Evolutionary conservation across 2,797 vertebrate genomes (phyloP), one percentile per base, ranked within the genome.

Genomic region (Gymnothorax reevesii): DNA sequence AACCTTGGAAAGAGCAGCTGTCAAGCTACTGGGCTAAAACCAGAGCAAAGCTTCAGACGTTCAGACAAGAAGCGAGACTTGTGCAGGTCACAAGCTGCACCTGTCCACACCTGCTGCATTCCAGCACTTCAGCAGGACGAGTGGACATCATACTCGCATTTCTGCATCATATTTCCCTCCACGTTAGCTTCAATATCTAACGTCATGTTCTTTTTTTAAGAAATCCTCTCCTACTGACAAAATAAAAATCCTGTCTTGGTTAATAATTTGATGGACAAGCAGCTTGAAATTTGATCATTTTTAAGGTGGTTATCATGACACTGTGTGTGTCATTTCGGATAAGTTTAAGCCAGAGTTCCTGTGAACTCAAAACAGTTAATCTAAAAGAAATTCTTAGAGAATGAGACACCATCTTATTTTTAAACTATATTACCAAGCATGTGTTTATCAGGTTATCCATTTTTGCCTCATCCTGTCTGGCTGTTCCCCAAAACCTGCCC

Each of bases 1-100:
- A 93, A 93, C 92, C 83, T 90, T 89, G 87, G 87, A 77, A 85
- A 60, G 85, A 85, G 88, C 94, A 95, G 94, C 93, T 95, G 94
- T 92, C 84, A 77, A 86, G 87, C 85, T 85, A 54, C 86, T n/a
- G 86, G 59, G 89, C 91, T 93, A 92, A 92, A 92, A 92, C 89
- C 93, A 88, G 91, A 90, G 91, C 89, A 91, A 91, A 92, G 88
- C 84, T 86, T 87, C 82, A 88, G 79, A 77, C 62, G 66, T 62
- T n/a, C 90, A 33, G 86, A 93, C 92, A 94, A 91, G 87, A 20
- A 64, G 22, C 27, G n/a, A 59, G 59, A 33, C 55, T 64, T 42
- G 9, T 42, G 59, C 64, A 42, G 82, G 12, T 33, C 7, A 73
- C 62, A 85, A 55, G n/a, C 8, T 54, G 17, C 57, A 33, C 42